A percentile compares a stretch with the other conserved stretches of the same genome.
Evolutionary conservation across 2,888 invertebrate genomes (phyloP).

Genomic region (Poecilus cupreus): DNA sequence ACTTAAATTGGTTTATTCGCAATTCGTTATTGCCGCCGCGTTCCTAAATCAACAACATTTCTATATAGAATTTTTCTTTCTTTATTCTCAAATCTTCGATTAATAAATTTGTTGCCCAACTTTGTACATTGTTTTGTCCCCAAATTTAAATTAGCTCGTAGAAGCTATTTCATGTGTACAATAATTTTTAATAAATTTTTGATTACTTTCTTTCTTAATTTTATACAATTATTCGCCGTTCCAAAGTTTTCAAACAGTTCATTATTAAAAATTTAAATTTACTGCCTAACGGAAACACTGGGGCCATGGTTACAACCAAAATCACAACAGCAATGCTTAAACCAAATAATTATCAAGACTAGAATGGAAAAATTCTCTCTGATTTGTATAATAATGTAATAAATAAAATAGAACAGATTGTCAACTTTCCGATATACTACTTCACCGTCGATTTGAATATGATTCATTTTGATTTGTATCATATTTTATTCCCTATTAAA

Average conservation of each 20-base stretch:
- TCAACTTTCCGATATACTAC: too few species aligned
- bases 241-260: not conserved
- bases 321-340: too few species aligned
- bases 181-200: constrained; percentile 39
- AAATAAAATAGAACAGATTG: too few species aligned
- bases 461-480: too few species aligned
- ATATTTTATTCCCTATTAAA: too few species aligned
- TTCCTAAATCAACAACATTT: constrained; percentile 45
- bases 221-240: constrained; percentile 20
- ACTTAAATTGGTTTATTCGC: constrained; percentile 59
- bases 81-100: constrained; percentile 42
- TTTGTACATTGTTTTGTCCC: constrained; percentile 34
- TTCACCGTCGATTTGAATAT: too few species aligned
- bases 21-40: constrained; percentile 29
- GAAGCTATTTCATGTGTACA: constrained; percentile 19
- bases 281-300: not conserved
- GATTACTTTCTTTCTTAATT: constrained; percentile 33
- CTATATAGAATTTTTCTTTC: constrained; percentile 36
- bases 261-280: constrained; percentile 31
- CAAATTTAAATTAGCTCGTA: constrained; percentile 22
- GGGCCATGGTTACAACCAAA: too few species aligned
- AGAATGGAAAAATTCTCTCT: too few species aligned
- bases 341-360: too few species aligned
- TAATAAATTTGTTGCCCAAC: constrained; percentile 27
- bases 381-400: too few species aligned